phyloP scores from a whole-genome alignment of 2,113 vertebrate species.

The Phyllopteryx taeniolatus region DNA sequence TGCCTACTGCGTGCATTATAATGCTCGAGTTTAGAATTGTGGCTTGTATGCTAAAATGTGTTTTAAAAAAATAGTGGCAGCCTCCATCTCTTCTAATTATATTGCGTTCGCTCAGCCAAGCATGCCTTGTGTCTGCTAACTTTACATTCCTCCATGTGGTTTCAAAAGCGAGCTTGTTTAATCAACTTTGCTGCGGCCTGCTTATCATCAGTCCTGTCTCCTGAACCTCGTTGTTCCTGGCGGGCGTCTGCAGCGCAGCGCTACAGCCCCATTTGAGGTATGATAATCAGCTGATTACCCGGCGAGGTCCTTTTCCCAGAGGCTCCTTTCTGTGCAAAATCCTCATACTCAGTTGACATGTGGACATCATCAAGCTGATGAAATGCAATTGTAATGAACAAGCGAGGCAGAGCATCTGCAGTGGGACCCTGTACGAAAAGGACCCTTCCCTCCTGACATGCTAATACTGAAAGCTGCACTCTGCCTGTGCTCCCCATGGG shows the following conservation, averaged over 20 bases:
- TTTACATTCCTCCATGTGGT: conserved; percentile 64
- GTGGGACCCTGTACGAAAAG: conserved; percentile 88
- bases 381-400: conserved; percentile 99
- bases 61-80: not conserved
- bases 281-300: conserved; percentile 99
- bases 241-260: conserved; percentile 78
- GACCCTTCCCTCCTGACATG: conserved; percentile 95
- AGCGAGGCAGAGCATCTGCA: conserved; percentile 98
- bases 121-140: conserved; percentile 47
- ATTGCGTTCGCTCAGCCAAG: not conserved
- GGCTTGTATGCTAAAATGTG: conserved; percentile 16
- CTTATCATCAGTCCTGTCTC: conserved; percentile 59
- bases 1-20: not conserved
- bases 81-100: not conserved
- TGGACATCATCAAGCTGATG: conserved; percentile 99
- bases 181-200: conserved; percentile 58
- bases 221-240: conserved; percentile 50
- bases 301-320: conserved; percentile 96
- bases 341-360: conserved; percentile 99
- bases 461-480: conserved; percentile 99
- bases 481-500: conserved; percentile 92
- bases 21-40: not conserved
- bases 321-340: conserved; percentile 99
- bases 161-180: conserved; percentile 59
- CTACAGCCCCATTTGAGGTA: conserved; percentile 93